phyloP scores from a whole-genome alignment of 2,113 vertebrate genomes.

The Dendropsophus ebraccatus region DNA sequence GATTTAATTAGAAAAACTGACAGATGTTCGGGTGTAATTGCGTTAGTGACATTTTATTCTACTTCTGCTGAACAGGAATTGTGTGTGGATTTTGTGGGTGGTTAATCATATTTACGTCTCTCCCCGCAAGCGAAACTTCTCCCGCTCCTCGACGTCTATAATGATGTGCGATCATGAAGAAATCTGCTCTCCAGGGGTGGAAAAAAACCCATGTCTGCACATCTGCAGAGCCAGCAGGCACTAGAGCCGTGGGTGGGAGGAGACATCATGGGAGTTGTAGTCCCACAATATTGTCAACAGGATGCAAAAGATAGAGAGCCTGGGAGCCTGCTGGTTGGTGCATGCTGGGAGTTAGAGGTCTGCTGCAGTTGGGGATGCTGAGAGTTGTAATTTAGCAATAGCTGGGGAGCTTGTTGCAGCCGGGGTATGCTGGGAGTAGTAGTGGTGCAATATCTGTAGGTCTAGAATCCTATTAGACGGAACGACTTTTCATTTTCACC shows the following conservation, averaged over 20 bases:
- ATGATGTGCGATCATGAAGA: slow-evolving; percentile 31
- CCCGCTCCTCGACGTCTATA: slow-evolving; percentile 6
- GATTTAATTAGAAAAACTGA: slow-evolving; percentile 31
- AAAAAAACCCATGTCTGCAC: slow-evolving; percentile 20
- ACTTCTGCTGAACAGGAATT: slow-evolving; percentile 10
- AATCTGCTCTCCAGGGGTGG: slow-evolving; percentile 1
- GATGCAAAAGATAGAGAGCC: too few relatives aligned
- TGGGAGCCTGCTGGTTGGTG: too few relatives aligned
- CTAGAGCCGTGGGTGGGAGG: too few relatives aligned
- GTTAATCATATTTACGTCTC: slow-evolving; percentile 53
- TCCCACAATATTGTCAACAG: background rate
- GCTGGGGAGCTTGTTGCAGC: too few relatives aligned
- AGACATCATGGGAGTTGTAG: slow-evolving; percentile 3
- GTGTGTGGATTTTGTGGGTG: background rate
- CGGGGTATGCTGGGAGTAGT: too few relatives aligned
- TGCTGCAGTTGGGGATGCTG: too few relatives aligned
- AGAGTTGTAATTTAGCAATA: too few relatives aligned
- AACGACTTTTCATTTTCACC: too few relatives aligned
- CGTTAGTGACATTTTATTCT: slow-evolving; percentile 39
- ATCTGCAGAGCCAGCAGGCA: slow-evolving; percentile 1
- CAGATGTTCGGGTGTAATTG: slow-evolving; percentile 50
- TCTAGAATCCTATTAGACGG: too few relatives aligned
- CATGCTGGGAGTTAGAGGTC: too few relatives aligned
- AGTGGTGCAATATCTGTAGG: too few relatives aligned
- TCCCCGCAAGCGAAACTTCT: background rate